These are phyloP conservation scores for Cairina moschata DNA, from an alignment of 2,113 vertebrate species.

Conservation along the genomic window DNA sequence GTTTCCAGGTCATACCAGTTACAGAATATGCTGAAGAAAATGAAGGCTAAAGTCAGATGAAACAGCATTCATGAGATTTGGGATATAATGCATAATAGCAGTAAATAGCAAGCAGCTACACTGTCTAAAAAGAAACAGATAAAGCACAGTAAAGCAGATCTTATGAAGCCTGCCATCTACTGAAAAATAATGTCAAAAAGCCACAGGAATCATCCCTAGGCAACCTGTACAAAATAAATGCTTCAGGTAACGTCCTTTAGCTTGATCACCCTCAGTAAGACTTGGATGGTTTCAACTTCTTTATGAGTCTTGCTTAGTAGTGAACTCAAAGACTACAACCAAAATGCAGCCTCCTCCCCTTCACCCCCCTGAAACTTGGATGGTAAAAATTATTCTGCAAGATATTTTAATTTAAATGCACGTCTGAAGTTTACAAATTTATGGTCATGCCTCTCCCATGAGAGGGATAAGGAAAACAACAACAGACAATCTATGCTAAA, in stretches of 20 bases:
- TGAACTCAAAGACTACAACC: neutral
- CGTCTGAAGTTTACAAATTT: neutral
- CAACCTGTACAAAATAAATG: conserved; percentile 34
- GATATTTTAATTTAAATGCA: neutral
- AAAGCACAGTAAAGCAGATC: neutral
- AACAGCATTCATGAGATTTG: neutral
- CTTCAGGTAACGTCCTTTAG: neutral
- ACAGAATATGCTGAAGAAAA: neutral
- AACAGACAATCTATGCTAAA: neutral
- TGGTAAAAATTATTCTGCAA: neutral
- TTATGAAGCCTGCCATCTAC: neutral
- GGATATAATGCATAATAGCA: neutral
- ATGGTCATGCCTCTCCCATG: neutral
- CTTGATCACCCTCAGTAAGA: neutral
- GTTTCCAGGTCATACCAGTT: neutral
- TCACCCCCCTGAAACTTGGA: neutral
- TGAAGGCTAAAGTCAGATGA: neutral
- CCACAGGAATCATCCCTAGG: neutral
- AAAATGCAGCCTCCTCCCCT: neutral
- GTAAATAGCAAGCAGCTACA: neutral
- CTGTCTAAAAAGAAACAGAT: neutral
- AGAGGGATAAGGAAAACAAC: neutral
- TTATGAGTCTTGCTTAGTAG: too few species aligned
- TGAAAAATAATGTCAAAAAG: neutral
- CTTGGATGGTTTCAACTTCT: neutral